Percentiles rank a stretch among this genome's conserved stretches.
phyloP scores from a whole-genome alignment of 2,888 invertebrate genomes.

The Apomyelois bistriatella region DNA sequence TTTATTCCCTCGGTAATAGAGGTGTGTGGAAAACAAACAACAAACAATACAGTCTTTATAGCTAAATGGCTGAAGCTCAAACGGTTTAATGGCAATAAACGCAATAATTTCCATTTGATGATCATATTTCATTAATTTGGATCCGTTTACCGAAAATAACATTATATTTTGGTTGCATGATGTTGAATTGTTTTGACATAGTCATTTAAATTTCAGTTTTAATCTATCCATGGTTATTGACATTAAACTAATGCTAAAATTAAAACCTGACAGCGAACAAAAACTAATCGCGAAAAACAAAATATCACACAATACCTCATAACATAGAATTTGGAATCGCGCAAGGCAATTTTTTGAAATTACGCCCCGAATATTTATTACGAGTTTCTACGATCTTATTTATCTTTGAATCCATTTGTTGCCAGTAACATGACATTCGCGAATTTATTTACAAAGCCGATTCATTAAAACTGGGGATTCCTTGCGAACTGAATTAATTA shows the following conservation, averaged over 20 bases:
- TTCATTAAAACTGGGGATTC: constrained; percentile 35
- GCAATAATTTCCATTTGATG: background rate
- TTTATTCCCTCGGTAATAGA: constrained; percentile 1
- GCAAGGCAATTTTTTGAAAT: too few species aligned
- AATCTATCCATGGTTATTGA: too few species aligned
- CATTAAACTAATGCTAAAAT: too few species aligned
- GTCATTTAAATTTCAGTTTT: too few species aligned
- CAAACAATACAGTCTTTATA: background rate
- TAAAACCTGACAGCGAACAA: too few species aligned
- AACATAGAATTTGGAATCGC: too few species aligned
- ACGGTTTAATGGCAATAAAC: background rate
- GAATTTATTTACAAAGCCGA: constrained; percentile 42
- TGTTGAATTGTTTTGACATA: too few species aligned
- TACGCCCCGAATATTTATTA: background rate
- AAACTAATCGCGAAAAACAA: too few species aligned
- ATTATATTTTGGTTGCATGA: too few species aligned
- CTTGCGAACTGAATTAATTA: constrained; percentile 1
- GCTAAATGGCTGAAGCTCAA: background rate
- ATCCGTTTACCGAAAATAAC: too few species aligned
- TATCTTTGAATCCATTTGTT: constrained; percentile 30
- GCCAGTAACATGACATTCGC: constrained; percentile 35
- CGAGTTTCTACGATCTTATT: background rate
- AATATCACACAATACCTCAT: too few species aligned
- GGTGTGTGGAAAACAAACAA: constrained; percentile 2
- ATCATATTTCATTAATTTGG: background rate